phyloP scores from a whole-genome alignment of 2,113 vertebrate species.

The Zingel zingel region DNA sequence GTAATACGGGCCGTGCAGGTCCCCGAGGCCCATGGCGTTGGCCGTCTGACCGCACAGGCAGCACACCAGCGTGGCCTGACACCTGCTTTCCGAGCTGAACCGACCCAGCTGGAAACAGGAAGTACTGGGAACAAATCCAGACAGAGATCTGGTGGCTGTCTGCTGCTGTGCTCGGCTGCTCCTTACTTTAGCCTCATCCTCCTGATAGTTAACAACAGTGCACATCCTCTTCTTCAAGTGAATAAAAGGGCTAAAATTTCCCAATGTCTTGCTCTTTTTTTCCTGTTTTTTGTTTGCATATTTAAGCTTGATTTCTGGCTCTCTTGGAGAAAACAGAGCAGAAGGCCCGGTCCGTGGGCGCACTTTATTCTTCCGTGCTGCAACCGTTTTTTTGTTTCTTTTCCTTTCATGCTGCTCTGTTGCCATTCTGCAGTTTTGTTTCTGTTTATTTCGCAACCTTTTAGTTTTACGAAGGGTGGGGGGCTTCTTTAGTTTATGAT shows the following conservation, averaged over 20 bases:
- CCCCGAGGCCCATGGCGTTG: constrained; percentile 79
- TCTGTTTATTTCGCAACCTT: constrained; percentile 10
- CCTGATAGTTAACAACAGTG: constrained; percentile 80
- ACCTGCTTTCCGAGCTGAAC: constrained; percentile 19
- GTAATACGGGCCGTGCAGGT: constrained; percentile 85
- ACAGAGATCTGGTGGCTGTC: background rate
- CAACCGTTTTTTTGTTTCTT: background rate
- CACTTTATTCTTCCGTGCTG: constrained; percentile 51
- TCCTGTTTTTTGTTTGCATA: constrained; percentile 60
- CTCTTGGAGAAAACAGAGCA: constrained; percentile 61
- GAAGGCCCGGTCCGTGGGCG: constrained; percentile 8
- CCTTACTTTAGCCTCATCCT: constrained; percentile 62
- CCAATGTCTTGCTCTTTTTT: constrained; percentile 55
- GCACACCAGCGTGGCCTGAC: constrained; percentile 64
- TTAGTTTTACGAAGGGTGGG: background rate
- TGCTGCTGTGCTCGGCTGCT: constrained; percentile 9
- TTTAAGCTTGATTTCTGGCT: constrained; percentile 82
- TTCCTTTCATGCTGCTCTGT: background rate
- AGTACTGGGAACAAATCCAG: constrained; percentile 76
- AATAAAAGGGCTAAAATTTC: constrained; percentile 80
- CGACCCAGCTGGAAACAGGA: constrained; percentile 81
- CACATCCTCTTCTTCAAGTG: constrained; percentile 70
- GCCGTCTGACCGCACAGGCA: constrained; percentile 81
- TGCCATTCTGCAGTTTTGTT: background rate
- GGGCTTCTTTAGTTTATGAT: constrained; percentile 1